Evolutionary conservation across 2,797 vertebrate genomes (phyloP).

Genomic region (Limosa lapponica): DNA sequence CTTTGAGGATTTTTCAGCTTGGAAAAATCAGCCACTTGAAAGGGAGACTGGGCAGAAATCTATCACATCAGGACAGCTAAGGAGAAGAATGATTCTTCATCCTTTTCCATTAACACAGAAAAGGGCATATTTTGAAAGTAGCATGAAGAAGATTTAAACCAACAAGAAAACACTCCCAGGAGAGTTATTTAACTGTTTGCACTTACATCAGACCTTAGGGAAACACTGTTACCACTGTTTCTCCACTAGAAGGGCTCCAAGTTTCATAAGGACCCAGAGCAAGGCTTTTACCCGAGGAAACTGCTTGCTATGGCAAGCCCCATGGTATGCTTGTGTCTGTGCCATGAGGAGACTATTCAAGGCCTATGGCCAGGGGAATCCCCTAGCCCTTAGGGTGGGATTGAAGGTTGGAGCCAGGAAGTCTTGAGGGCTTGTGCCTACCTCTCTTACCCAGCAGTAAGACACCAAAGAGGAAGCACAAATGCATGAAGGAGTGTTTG

Average conservation of each 20-base stretch:
- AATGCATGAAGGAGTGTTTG: background rate
- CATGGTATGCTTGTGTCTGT: rapidly evolving
- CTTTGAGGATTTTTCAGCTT: slow-evolving; percentile 17
- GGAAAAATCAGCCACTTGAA: slow-evolving; percentile 6
- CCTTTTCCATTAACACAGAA: slow-evolving; percentile 19
- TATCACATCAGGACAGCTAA: background rate
- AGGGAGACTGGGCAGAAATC: background rate
- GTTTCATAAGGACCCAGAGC: background rate
- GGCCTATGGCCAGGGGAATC: background rate
- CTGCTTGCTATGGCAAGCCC: background rate
- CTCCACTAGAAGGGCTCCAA: background rate
- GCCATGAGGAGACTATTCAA: background rate
- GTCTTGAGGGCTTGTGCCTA: background rate
- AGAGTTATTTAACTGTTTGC: background rate
- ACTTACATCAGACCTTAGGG: background rate
- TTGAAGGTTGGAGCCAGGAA: background rate
- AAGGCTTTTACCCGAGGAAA: background rate
- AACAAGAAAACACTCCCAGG: background rate
- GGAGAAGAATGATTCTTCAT: background rate
- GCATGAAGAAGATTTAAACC: background rate
- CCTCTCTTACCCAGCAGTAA: background rate
- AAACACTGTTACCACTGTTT: background rate
- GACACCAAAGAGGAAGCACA: background rate
- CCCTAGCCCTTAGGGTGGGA: background rate
- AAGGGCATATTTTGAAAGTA: slow-evolving; percentile 33